phyloP scores from a whole-genome alignment of 2,113 vertebrate genomes.

The Abramis brama region DNA sequence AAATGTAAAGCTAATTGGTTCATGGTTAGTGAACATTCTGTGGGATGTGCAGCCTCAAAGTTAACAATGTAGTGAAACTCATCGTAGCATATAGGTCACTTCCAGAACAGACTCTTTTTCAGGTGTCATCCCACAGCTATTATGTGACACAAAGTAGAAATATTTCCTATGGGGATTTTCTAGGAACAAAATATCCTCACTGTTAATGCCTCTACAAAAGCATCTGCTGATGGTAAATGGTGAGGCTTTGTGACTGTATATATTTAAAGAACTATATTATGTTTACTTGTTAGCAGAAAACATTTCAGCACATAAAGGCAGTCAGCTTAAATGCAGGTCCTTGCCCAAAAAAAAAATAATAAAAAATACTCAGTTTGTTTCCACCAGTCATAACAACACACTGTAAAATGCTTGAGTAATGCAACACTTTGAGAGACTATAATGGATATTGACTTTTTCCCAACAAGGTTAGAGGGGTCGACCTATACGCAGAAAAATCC shows the following conservation, averaged over 20 bases:
- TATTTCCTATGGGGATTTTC: too few species aligned
- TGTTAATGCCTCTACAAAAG: background rate
- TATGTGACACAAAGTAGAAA: background rate
- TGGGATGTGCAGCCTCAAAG: background rate
- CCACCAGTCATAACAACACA: background rate
- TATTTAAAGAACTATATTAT: slow-evolving; percentile 12
- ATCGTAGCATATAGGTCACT: background rate
- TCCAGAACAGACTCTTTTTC: background rate
- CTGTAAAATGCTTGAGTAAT: slow-evolving; percentile 7
- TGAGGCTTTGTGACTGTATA: background rate
- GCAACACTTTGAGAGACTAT: background rate
- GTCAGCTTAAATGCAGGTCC: background rate
- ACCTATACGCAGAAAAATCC: slow-evolving; percentile 6
- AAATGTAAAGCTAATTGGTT: background rate
- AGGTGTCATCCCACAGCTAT: background rate
- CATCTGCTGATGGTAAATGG: background rate
- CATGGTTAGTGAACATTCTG: background rate
- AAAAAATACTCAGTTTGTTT: background rate
- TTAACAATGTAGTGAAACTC: background rate
- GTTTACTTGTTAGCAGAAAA: background rate
- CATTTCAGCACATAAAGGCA: background rate
- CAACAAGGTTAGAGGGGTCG: background rate
- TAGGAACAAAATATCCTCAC: too few species aligned
- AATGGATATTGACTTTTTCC: slow-evolving; percentile 21
- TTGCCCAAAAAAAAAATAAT: background rate